These are phyloP conservation scores for Gnathonemus echidnorhynchus DNA, from an alignment of 2,113 vertebrate genomes.

Conservation along the genomic window DNA sequence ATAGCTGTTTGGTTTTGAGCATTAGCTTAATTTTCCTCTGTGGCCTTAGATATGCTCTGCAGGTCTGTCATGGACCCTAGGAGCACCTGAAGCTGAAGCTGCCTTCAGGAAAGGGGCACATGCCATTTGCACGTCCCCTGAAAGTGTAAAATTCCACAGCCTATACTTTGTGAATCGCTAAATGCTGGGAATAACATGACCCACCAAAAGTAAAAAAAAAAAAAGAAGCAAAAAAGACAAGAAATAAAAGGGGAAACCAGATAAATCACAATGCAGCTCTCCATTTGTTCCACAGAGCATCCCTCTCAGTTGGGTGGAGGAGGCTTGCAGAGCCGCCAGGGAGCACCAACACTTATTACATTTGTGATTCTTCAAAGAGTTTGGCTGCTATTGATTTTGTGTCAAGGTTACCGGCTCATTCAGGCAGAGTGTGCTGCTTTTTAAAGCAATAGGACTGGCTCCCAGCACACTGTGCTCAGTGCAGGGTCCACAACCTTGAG, in stretches of 20 bases:
- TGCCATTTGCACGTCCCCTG: background rate
- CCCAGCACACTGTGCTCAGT: constrained; percentile 57
- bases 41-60: background rate
- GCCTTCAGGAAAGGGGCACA: background rate
- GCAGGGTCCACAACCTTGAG: constrained; percentile 69
- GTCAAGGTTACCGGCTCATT: constrained; percentile 71
- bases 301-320: constrained; percentile 27
- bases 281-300: constrained; percentile 28
- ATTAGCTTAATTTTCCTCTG: background rate
- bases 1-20: background rate
- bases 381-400: constrained; percentile 75
- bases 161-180: constrained; percentile 11
- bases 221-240: background rate
- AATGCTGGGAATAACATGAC: constrained; percentile 15
- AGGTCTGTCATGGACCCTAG: background rate
- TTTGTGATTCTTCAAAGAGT: constrained; percentile 77
- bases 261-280: constrained; percentile 28
- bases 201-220: background rate
- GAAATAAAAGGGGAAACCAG: constrained; percentile 13
- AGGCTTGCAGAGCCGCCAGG: constrained; percentile 38
- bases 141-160: background rate
- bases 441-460: constrained; percentile 66
- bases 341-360: constrained; percentile 67
- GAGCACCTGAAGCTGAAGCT: background rate
- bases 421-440: constrained; percentile 66